phyloP scores from a whole-genome alignment of 2,113 vertebrate species.

The Mesocricetus auratus region DNA sequence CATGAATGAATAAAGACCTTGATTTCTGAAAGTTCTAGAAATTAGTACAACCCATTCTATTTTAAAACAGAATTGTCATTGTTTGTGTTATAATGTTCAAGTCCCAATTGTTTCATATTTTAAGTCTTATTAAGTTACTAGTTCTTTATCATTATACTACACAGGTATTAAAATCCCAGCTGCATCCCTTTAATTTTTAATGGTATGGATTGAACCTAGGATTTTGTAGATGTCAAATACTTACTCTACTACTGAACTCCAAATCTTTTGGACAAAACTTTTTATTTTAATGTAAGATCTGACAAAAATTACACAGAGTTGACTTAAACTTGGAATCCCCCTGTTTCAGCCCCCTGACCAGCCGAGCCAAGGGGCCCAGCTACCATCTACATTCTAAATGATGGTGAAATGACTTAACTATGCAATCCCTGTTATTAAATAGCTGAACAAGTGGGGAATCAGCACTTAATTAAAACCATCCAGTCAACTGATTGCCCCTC shows the following conservation, averaged over 20 bases:
- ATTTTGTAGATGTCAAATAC: not conserved
- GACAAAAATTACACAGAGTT: not conserved
- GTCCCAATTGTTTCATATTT: not conserved
- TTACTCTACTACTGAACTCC: not conserved
- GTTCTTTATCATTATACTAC: not conserved
- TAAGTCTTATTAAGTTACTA: not conserved
- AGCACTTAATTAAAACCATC: not conserved
- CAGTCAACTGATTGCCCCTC: not conserved
- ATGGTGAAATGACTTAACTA: not conserved
- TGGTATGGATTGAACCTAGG: not conserved
- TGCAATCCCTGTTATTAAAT: not conserved
- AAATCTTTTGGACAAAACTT: not conserved
- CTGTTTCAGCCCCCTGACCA: not conserved
- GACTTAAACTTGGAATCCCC: not conserved
- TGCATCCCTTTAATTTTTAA: not conserved
- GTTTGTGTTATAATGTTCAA: not conserved
- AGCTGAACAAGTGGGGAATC: not conserved
- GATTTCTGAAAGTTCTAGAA: not conserved
- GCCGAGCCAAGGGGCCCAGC: not conserved
- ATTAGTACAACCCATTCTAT: not conserved
- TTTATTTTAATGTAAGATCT: not conserved
- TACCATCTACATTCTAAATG: not conserved
- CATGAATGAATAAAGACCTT: conserved; percentile 7
- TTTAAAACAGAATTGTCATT: not conserved
- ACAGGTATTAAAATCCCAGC: not conserved